phyloP scores from a whole-genome alignment of 1,140 invertebrate genomes.

The Pseudoatta argentina region DNA sequence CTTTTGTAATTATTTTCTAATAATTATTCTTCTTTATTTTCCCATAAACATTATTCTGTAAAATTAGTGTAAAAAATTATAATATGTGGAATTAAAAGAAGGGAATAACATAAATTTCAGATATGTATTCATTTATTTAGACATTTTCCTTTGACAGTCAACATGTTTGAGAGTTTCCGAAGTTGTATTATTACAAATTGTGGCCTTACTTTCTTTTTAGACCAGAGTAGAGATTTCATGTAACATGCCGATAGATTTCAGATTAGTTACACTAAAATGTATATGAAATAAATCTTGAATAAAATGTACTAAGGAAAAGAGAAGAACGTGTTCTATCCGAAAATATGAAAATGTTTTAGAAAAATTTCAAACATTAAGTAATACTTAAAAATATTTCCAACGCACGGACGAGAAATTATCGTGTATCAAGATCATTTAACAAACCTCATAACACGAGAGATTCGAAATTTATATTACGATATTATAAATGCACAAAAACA shows the following conservation, averaged over 20 bases:
- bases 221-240: not conserved
- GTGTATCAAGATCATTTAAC: not conserved
- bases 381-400: not conserved
- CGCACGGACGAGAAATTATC: not conserved
- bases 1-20: no score
- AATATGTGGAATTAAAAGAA: not conserved
- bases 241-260: not conserved
- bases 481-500: conserved; percentile 83
- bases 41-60: no score
- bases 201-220: not conserved
- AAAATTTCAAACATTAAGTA: not conserved
- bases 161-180: not conserved
- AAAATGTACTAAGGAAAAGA: not conserved
- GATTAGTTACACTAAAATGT: not conserved
- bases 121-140: conserved; percentile 24
- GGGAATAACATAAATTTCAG: not conserved
- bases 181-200: conserved; percentile 20
- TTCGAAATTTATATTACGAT: conserved; percentile 80
- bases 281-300: conserved; percentile 10
- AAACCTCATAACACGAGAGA: conserved; percentile 67
- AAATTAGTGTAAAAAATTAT: not conserved
- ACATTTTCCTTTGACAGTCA: not conserved
- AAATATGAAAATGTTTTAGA: not conserved
- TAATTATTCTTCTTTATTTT: no score
- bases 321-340: not conserved